phyloP scores from a whole-genome alignment of 2,113 vertebrate genomes.

The Tenebrosternarchus preto region DNA sequence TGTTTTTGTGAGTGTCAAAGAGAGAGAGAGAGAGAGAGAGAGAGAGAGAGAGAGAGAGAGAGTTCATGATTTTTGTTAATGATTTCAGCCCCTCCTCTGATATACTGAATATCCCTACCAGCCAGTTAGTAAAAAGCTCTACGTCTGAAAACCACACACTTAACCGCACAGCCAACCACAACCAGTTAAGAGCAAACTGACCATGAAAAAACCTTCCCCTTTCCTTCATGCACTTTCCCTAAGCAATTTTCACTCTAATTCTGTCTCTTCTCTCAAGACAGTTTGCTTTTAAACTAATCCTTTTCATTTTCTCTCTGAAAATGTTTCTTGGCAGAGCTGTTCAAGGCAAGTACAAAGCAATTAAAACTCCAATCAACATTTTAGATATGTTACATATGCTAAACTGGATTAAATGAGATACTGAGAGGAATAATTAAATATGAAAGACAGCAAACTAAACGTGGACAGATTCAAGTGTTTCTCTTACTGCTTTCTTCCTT shows the following conservation, averaged over 20 bases:
- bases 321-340: background rate
- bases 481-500: background rate
- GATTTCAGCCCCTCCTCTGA: conserved; percentile 22
- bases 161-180: background rate
- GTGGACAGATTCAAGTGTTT: background rate
- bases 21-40: background rate
- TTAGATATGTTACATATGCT: background rate
- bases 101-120: background rate
- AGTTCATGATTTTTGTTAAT: background rate
- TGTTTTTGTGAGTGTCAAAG: background rate
- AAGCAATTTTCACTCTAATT: background rate
- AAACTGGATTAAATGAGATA: conserved; percentile 9
- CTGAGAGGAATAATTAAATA: background rate
- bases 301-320: background rate
- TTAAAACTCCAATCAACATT: conserved; percentile 11
- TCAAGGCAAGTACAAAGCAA: background rate
- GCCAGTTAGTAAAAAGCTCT: background rate
- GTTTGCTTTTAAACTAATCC: background rate
- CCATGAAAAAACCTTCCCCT: background rate
- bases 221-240: background rate
- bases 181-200: conserved; percentile 1
- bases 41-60: background rate
- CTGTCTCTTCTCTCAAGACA: background rate
- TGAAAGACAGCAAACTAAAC: background rate
- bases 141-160: conserved; percentile 6